These are phyloP conservation scores for Unio delphinus DNA, from an alignment of 2,888 invertebrate genomes.

Conservation along the genomic window DNA sequence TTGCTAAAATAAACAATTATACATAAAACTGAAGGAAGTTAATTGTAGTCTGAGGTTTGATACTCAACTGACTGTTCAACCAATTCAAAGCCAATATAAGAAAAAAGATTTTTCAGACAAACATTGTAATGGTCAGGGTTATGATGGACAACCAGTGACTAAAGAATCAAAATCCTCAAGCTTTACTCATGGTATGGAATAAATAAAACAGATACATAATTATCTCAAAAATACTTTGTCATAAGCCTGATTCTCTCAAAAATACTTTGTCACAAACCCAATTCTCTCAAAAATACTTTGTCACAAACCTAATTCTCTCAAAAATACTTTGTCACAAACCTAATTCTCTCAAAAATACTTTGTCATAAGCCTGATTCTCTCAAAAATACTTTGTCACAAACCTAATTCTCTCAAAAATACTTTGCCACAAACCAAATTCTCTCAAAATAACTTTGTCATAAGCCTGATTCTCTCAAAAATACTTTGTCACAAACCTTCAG, in stretches of 20 bases:
- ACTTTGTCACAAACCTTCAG: constrained; percentile 56
- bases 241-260: not conserved
- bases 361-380: not conserved
- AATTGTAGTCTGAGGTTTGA: too few species aligned
- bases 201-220: not conserved
- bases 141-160: too few species aligned
- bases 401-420: constrained; percentile 32
- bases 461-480: not conserved
- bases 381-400: constrained; percentile 21
- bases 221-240: not conserved
- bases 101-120: too few species aligned
- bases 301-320: not conserved
- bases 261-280: constrained; percentile 40
- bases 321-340: constrained; percentile 40
- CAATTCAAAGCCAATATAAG: too few species aligned
- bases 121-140: too few species aligned
- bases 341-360: constrained; percentile 14
- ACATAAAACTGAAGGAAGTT: too few species aligned
- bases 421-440: constrained; percentile 40
- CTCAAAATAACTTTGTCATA: not conserved
- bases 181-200: not conserved
- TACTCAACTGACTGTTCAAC: too few species aligned
- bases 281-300: not conserved
- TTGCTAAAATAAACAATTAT: too few species aligned
- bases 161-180: not conserved